phyloP scores from a whole-genome alignment of 2,888 invertebrate genomes.

The Acronicta psi region DNA sequence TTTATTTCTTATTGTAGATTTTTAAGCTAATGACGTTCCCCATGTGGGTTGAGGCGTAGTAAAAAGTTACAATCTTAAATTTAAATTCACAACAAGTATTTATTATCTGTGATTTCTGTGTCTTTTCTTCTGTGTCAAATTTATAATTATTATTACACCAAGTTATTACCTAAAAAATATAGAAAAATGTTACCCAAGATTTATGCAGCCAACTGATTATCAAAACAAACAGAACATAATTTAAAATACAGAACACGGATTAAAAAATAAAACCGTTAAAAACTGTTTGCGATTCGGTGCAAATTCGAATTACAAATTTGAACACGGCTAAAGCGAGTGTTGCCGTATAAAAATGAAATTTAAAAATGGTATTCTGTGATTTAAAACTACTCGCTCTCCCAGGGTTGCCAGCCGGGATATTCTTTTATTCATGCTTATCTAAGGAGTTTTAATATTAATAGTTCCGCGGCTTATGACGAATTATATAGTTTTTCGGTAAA shows the following conservation, averaged over 20 bases:
- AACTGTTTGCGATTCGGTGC: slow-evolving; percentile 58
- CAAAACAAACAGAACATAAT: slow-evolving; percentile 48
- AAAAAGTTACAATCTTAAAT: too few relatives aligned
- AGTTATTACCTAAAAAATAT: too few relatives aligned
- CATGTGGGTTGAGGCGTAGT: too few relatives aligned
- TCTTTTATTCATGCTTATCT: slow-evolving; percentile 51
- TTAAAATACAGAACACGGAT: slow-evolving; percentile 52
- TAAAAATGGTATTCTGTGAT: slow-evolving; percentile 56
- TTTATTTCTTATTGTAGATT: too few relatives aligned
- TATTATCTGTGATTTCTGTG: too few relatives aligned
- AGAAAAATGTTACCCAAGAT: not conserved
- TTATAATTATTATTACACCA: too few relatives aligned
- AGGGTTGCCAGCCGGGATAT: slow-evolving; percentile 51
- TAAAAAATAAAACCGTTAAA: slow-evolving; percentile 55
- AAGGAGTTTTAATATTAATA: slow-evolving; percentile 45
- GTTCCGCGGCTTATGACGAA: slow-evolving; percentile 31
- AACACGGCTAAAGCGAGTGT: slow-evolving; percentile 61
- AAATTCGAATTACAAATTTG: slow-evolving; percentile 65
- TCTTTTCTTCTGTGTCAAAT: too few relatives aligned
- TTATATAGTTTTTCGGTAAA: slow-evolving; percentile 22
- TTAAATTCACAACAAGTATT: too few relatives aligned
- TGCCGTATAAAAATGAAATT: slow-evolving; percentile 60
- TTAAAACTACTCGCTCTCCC: slow-evolving; percentile 56
- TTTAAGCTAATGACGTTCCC: too few relatives aligned
- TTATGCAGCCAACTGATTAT: slow-evolving; percentile 29